Evolutionary conservation across 2,113 vertebrate genomes (phyloP), one percentile per base, ranked within the genome.

Genomic region (Jaculus jaculus): DNA sequence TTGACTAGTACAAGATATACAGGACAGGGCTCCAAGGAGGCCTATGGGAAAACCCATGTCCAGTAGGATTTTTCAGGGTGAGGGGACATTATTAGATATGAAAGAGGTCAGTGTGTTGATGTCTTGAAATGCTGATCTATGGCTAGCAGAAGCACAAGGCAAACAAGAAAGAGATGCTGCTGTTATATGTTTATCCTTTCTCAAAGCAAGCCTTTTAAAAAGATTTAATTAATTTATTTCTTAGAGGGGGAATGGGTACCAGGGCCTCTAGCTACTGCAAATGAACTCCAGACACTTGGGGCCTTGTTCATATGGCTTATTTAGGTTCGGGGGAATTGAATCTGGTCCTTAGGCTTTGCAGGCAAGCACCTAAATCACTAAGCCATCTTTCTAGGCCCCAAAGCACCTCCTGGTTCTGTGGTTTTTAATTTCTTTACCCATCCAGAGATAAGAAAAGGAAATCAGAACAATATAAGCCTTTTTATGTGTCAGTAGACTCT

Each of bases 371-470:
- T 47, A 6, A 47, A 47, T 47, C 42, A 47, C 8, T 47, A 47
- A 47, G 42, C 42, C 42, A 47, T 47, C 42, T 47, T 8, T 47
- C 42, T 47, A 47, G 42, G 5, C 42, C 58, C 66, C 17, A 47
- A 72, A 63, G 24, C 21, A 15, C 47, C 30, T 17, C 28, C 61
- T 73, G 30, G 24, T 17, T 4, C 72, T 87, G 8, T 54, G 16
- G 42, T 5, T 87, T 71, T 77, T 65, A 83, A 78, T 30, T 39
- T 15, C 32, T 87, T 75, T 85, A 42, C 11, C 89, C 2, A 8
- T 87, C 68, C 32, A 51, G 65, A 80, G 37, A 78, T 7, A 68
- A 68, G 24, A 32, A 79, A 80, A 66, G 77, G 58, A 63, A 84
- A 66, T n/a, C 26, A 92, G 85, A 82, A 47, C 23, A 32, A 65